Base-by-base conservation (phyloP, 2,797 vertebrate species). In the Botia almorhae region DNA sequence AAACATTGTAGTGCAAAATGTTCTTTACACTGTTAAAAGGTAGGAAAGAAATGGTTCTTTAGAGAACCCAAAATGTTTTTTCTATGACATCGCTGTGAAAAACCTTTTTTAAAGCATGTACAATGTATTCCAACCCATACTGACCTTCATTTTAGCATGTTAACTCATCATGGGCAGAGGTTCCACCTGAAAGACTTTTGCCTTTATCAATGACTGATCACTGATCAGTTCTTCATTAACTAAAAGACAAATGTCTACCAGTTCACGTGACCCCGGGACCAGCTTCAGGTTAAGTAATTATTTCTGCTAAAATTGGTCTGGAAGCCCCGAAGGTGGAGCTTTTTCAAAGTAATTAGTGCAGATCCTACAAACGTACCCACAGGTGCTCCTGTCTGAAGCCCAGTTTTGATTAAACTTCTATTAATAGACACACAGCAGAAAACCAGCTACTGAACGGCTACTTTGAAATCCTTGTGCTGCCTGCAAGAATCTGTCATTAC, bases 171-270 rank as follows among this genome's bases (percentile, higher is more conserved):
- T 86, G 85, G 85, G 81, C 82, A 53, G 51, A 80, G 1, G 86
- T 89, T 87, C 85, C 73, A 55, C 64, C 65, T 88, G 79, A 90
- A 74, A 76, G 82, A 82, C 79, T 80, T 55, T 1, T 23, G 76
- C 85, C 89, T 74, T 16, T 60, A 87, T 82, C 81, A 33, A 56
- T 53, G 60, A 76, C 17, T 73, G 74, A 87, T 81, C 84, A 65
- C 76, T 81, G 58, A 64, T 33, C 68, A 79, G 79, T 61, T 87
- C 81, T 74, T 81, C 83, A 86, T 87, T 86, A 87, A 87, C 86
- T 84, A 46, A 63, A 71, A 79, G 46, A 78, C 76, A 17, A 23
- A 60, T 74, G 70, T 33, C 33, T 5, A 33, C 3, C 33, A 33
- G 23, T 33, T 3, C 33, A 33, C 33, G 4, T 84, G 86, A 87